Evolutionary conservation across 2,797 vertebrate species (phyloP), one percentile per base, ranked within the genome.

Genomic region (Columba guinea): DNA sequence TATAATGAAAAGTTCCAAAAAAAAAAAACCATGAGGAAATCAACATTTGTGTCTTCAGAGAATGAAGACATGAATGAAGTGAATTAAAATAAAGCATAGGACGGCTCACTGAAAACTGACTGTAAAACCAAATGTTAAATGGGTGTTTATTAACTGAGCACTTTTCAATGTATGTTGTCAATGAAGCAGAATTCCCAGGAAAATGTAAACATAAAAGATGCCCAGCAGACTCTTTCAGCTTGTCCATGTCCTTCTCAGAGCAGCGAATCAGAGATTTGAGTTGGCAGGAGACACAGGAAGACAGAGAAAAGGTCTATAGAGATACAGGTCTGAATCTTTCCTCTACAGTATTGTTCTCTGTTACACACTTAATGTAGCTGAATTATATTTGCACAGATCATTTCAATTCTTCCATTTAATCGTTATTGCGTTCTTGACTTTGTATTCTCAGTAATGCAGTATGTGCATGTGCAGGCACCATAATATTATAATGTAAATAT

Each of bases 401-500:
- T 78, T 83, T 74, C 39, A 89, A 70, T 74, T 63, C 23, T 83
- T 89, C 32, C 11, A 22, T 67, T 65, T 80, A 76, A 69, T 46
- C 56, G 13, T 48, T 77, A 67, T 18, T 84, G 74, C 73, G 22
- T 74, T 92, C 58, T 89, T 90, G 55, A 58, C 51, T 90, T 89
- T 76, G 3, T 73, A 14, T 51, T 84, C 34, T 82, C 39, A 70
- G 28, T 73, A 81, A 44, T 26, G 9, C 10, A 60, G 26, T 32
- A 6, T 27, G 14, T 41, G 10, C 0, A 0, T 69, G 41, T 41
- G 75, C 41, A 46, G 0, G 0, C 11, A 48, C 16, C 12, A 28
- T 41, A 78, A 67, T 65, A 59, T 67, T 77, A n/a, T 7, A 65
- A 9, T 26, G 34, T 35, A 89, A 90, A 82, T 73, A 87, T 17